Evolutionary conservation across 1,140 invertebrate genomes (phyloP), one percentile per base, ranked within the genome.

Genomic region (Acyrthosiphon pisum): DNA sequence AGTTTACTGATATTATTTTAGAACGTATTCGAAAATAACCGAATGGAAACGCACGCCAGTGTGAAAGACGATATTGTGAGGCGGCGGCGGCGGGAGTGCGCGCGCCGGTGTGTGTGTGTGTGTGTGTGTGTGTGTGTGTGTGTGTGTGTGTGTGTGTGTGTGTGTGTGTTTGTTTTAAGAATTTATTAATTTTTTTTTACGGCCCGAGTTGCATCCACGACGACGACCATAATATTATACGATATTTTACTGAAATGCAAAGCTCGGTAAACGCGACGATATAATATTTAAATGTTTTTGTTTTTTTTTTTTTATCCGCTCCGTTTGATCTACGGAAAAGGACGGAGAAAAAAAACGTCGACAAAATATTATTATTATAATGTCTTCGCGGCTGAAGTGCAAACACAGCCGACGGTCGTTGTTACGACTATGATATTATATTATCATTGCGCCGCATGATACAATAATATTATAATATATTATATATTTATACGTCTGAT

Each of bases 1-100:
- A 8, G 26, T 60, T 26, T 8, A 56, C 35, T 18, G n/a, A 90
- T 90, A 90, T 90, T 90, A 90, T 90, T 90, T 90, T 90, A 41
- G 88, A 90, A 90, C 53, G 37, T 41, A 90, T 90, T 90, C 88
- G 50, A 90, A 90, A 90, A 90, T 90, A 90, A 90, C 88, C 48
- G 35, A 50, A 48, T 88, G n/a, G 46, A 88, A 88, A 88, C 50
- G 23, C 50, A 90, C 88, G 53, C 88, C 53, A 56, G 88, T 30
- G 88, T 90, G 88, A 90, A 90, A 90, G 88, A 60, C 88, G 88
- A 90, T 90, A 90, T 90, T 90, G 22, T 88, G 37, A 3, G 56
- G 26, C 11, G 46, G 46, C 46, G 46, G 46, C 46, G 14, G 60
- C 30, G 60, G 4, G 30, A 30, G 30, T 7, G 60, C 60, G 30